phyloP scores from a whole-genome alignment of 2,888 invertebrate genomes.

The Flexamia atlantica region DNA sequence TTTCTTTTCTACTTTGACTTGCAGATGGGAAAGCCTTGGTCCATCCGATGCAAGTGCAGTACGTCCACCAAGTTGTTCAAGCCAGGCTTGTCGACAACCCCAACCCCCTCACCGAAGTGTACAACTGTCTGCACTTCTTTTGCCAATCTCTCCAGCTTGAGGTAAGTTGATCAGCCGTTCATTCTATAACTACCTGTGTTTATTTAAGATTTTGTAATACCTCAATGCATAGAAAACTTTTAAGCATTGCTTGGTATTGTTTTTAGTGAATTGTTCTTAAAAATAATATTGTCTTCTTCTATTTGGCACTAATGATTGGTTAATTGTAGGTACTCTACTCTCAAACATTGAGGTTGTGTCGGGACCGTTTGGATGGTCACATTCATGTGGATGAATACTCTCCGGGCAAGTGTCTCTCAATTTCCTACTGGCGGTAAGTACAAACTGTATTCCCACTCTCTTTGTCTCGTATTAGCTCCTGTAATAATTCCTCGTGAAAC shows the following conservation, averaged over 20 bases:
- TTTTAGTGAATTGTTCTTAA: no score
- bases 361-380: slow-evolving; percentile 93
- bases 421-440: slow-evolving; percentile 96
- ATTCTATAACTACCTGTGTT: no score
- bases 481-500: no score
- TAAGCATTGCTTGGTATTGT: no score
- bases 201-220: no score
- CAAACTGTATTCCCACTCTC: no score
- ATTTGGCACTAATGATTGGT: no score
- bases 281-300: no score
- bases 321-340: slow-evolving; percentile 83
- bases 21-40: slow-evolving; percentile 96
- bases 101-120: slow-evolving; percentile 88
- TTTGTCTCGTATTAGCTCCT: no score
- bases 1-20: no score
- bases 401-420: slow-evolving; percentile 91
- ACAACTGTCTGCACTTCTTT: slow-evolving; percentile 92
- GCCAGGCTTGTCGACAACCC: slow-evolving; percentile 90
- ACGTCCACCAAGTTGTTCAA: slow-evolving; percentile 96
- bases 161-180: no score
- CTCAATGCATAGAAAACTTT: no score
- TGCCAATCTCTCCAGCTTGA: slow-evolving; percentile 97
- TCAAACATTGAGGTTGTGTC: slow-evolving; percentile 91
- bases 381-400: slow-evolving; percentile 94
- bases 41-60: slow-evolving; percentile 95